Conservation (phyloP, 2,888 invertebrate genomes). For the Phalangium opilio region DNA sequence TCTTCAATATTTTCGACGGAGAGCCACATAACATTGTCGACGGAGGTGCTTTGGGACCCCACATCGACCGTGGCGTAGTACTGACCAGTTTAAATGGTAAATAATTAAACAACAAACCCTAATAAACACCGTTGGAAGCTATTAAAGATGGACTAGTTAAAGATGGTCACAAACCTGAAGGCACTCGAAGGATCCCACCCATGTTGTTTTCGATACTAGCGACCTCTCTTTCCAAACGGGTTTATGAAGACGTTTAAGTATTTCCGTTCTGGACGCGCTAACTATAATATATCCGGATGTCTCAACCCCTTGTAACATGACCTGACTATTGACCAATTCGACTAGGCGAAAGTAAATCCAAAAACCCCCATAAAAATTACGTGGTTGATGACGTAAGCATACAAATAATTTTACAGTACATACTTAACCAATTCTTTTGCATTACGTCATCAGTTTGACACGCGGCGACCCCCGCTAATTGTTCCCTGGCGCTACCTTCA, state of each 20-base stretch:
- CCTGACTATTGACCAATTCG: constrained; percentile 76
- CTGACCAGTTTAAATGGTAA: constrained; percentile 23
- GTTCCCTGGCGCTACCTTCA: constrained; percentile 39
- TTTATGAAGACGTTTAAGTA: constrained; percentile 70
- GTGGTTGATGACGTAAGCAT: too few relatives aligned
- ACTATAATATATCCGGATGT: constrained; percentile 93
- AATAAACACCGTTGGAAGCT: too few relatives aligned
- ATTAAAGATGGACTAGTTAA: too few relatives aligned
- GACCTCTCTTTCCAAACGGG: constrained; percentile 77
- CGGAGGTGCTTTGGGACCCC: constrained; percentile 18
- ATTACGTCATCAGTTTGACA: constrained; percentile 79
- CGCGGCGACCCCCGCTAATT: constrained; percentile 68
- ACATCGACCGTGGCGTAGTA: constrained; percentile 96
- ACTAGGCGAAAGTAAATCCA: constrained; percentile 40
- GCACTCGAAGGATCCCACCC: constrained; percentile 86
- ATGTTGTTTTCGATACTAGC: constrained; percentile 81
- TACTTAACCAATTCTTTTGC: constrained; percentile 87
- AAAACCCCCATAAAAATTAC: too few relatives aligned
- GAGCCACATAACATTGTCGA: constrained; percentile 69
- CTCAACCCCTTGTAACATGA: constrained; percentile 83
- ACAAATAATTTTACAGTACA: too few relatives aligned
- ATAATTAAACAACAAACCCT: too few relatives aligned
- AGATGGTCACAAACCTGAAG: constrained; percentile 79
- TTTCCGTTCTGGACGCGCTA: constrained; percentile 89
- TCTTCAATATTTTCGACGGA: constrained; percentile 80